phyloP scores from a whole-genome alignment of 2,888 invertebrate species.

The Hemicrepidius hirtus region DNA sequence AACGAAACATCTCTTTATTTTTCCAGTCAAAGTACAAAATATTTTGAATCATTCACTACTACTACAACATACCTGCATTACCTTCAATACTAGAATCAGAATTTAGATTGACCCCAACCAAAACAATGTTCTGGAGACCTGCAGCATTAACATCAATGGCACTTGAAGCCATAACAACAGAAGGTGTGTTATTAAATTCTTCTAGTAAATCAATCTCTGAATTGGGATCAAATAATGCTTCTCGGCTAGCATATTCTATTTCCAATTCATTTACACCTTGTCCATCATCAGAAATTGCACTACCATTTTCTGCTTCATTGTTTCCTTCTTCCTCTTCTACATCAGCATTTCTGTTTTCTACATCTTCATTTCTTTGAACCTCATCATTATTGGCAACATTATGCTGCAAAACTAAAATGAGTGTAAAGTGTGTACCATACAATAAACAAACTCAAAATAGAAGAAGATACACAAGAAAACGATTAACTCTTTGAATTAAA shows the following conservation, averaged over 20 bases:
- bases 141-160: constrained; percentile 22
- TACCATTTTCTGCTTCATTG: constrained; percentile 3
- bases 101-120: constrained; percentile 37
- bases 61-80: constrained; percentile 46
- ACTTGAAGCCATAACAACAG: constrained; percentile 12
- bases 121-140: constrained; percentile 33
- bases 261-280: constrained; percentile 42
- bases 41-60: background rate
- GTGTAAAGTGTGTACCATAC: too few species aligned
- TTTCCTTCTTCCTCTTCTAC: constrained; percentile 30
- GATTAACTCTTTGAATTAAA: too few species aligned
- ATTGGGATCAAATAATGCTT: constrained; percentile 68
- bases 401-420: constrained; percentile 27
- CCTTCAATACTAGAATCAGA: constrained; percentile 25
- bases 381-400: background rate
- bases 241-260: constrained; percentile 65
- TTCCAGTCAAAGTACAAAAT: too few species aligned
- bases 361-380: constrained; percentile 37
- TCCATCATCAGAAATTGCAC: constrained; percentile 20
- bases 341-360: constrained; percentile 44
- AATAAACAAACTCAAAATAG: too few species aligned
- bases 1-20: background rate
- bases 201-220: constrained; percentile 67
- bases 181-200: constrained; percentile 63
- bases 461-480: too few species aligned